Evolutionary conservation across 2,888 invertebrate genomes (phyloP), one percentile per base, ranked within the genome.

Genomic region (Scaptodrosophila latifasciaeformis): DNA sequence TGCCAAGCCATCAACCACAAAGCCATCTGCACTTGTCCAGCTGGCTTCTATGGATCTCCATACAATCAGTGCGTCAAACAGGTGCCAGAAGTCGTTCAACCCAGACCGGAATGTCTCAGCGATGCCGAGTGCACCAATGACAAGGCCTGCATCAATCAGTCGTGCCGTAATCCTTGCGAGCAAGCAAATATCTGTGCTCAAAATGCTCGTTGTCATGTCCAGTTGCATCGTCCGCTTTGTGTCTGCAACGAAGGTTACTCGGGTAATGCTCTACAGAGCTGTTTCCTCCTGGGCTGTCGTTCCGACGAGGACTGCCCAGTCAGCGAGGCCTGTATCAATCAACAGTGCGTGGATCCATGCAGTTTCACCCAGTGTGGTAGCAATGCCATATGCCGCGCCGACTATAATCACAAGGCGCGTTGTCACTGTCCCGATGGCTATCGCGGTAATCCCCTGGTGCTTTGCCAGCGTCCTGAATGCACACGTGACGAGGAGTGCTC

Each of bases 251-350:
- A 93, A 67, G 85, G 94, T 29, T 94, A 91, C 79, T 93, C 93
- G 62, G 96, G 96, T 80, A 93, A 95, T 82, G 93, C 94, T 12
- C 91, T 93, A 74, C 89, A 90, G 50, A 90, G 91, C 70, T 95
- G 95, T 78, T 91, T 91, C 74, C 90, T 93, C 82, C 91, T 94
- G 68, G 95, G 96, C 70, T 96, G 96, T 79, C 91, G 93, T 69
- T 91, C 92, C 43, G 94, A 96, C 82, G 91, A 91, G 48, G 95
- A 96, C 66, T 96, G 96, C 83, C 91, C 94, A 3, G 88, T 92
- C 46, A 91, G 90, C 39, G 92, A 95, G 85, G 92, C 93, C 18
- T 96, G 96, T 80, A 90, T 95, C 66, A 92, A 94, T 78, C 90
- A 91, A 56, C 90, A 93, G 78, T 96, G 96, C 82, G 87, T 91